Evolutionary conservation across 1,140 invertebrate species (phyloP).

Genomic region (Oncopeltus fasciatus): DNA sequence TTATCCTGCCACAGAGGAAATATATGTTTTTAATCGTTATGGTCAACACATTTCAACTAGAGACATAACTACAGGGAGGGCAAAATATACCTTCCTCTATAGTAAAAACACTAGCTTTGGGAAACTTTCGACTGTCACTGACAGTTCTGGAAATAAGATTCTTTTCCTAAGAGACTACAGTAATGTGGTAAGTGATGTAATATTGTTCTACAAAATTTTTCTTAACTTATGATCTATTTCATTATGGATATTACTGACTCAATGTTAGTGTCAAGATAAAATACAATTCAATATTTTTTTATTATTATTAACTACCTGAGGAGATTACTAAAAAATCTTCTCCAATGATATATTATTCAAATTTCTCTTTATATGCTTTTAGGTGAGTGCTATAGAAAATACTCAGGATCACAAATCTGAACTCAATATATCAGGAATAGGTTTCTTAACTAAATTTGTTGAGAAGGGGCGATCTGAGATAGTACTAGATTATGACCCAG

Average conservation of each 20-base stretch:
- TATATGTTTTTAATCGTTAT: constrained; percentile 87
- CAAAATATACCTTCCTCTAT: constrained; percentile 86
- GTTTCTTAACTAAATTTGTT: constrained; percentile 65
- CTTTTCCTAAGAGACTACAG: constrained; percentile 81
- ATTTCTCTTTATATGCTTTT: constrained; percentile 3
- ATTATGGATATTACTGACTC: too few relatives aligned
- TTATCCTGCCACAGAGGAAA: constrained; percentile 76
- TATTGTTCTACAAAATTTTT: too few relatives aligned
- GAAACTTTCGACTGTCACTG: constrained; percentile 79
- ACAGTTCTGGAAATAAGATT: constrained; percentile 85
- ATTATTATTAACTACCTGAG: too few relatives aligned
- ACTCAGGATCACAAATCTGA: constrained; percentile 84
- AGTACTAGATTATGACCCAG: constrained; percentile 70
- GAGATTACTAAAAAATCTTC: not conserved
- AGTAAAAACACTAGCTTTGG: constrained; percentile 93
- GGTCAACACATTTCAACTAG: constrained; percentile 89
- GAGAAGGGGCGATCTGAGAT: constrained; percentile 68
- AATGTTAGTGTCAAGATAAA: too few relatives aligned
- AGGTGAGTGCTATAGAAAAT: constrained; percentile 77
- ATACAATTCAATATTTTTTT: too few relatives aligned
- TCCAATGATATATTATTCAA: not conserved
- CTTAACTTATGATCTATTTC: too few relatives aligned
- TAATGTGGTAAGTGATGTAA: constrained; percentile 44
- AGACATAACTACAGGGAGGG: constrained; percentile 81
- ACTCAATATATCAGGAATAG: constrained; percentile 73